Conservation (phyloP, 2,113 vertebrate genomes). For the Gavialis gangeticus region DNA sequence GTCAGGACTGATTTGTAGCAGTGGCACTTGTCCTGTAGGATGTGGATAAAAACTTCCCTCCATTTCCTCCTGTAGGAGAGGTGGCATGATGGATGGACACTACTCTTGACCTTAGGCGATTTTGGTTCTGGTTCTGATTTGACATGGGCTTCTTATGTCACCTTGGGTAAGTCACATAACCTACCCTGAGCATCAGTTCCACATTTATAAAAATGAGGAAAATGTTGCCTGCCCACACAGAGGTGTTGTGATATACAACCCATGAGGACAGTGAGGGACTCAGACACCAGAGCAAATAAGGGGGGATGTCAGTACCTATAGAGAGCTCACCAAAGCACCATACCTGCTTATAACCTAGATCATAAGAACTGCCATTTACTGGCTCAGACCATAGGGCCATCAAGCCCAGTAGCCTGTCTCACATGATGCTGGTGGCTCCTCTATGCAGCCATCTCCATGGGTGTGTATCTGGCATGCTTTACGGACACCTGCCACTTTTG, state of each 20-base stretch:
- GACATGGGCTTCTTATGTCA: background rate
- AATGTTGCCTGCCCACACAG: background rate
- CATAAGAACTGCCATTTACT: no score
- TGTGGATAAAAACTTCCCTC: background rate
- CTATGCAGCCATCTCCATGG: no score
- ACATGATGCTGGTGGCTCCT: no score
- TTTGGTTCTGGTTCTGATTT: background rate
- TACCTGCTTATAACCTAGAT: no score
- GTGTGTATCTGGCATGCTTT: no score
- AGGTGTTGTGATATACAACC: background rate
- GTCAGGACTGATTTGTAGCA: background rate
- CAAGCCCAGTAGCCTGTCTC: no score
- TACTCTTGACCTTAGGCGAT: background rate
- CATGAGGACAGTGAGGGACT: background rate
- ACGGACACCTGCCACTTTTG: no score
- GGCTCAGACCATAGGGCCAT: no score
- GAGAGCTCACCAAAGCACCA: no score
- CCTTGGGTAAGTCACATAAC: background rate
- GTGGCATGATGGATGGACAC: background rate
- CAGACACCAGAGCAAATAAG: background rate
- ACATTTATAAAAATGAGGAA: background rate
- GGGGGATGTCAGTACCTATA: background rate
- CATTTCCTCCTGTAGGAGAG: background rate
- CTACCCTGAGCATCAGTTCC: background rate
- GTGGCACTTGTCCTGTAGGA: background rate